phyloP scores from a whole-genome alignment of 2,888 invertebrate species.

The Morinoia aosen region DNA sequence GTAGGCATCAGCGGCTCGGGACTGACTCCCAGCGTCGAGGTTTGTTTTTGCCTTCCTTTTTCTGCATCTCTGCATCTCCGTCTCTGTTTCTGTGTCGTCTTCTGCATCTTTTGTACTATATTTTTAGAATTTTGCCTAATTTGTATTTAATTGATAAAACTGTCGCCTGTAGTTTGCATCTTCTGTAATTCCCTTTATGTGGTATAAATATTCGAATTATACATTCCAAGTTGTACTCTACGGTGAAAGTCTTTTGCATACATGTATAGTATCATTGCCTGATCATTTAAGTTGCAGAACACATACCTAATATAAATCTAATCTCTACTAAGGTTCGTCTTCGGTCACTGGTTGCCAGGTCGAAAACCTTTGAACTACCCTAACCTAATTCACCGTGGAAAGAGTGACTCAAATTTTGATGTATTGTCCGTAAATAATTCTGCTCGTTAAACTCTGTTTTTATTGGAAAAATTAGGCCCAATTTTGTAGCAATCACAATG shows the following conservation, averaged over 20 bases:
- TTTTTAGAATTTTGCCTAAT: background rate
- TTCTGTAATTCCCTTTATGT: background rate
- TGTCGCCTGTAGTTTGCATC: background rate
- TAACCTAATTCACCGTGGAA: too few relatives aligned
- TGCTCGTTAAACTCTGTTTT: background rate
- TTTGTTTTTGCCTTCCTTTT: slow-evolving; percentile 21
- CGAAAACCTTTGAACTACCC: background rate
- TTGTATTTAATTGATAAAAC: background rate
- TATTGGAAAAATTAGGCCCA: background rate
- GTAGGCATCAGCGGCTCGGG: slow-evolving; percentile 37
- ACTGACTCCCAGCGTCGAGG: slow-evolving; percentile 32
- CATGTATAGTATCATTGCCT: background rate
- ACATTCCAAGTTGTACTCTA: background rate
- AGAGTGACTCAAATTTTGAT: too few relatives aligned
- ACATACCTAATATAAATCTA: background rate
- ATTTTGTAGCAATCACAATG: background rate
- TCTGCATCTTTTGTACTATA: background rate
- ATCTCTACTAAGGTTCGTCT: background rate
- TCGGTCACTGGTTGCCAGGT: background rate
- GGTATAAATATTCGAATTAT: background rate
- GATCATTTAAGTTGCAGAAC: background rate
- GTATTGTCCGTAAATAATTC: too few relatives aligned
- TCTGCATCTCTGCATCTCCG: slow-evolving; percentile 12
- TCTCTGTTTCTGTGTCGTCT: background rate
- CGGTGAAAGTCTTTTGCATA: too few relatives aligned